These are phyloP conservation scores for Pseudopleuronectes americanus DNA, from an alignment of 2,797 vertebrate species.

Conservation along the genomic window DNA sequence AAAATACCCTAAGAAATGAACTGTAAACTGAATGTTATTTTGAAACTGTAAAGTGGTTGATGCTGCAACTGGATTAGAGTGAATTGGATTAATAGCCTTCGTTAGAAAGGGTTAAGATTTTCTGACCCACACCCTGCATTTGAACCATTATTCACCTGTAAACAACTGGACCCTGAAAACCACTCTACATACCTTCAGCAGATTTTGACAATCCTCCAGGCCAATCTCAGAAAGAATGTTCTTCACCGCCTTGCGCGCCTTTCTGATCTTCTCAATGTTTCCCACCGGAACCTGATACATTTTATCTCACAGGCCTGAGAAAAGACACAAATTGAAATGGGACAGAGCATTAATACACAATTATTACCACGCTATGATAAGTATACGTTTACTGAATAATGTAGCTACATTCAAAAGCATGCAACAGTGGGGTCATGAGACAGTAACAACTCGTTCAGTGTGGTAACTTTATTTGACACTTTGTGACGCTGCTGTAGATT, in stretches of 20 bases:
- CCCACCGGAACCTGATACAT: constrained; percentile 98
- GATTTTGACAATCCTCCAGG: constrained; percentile 89
- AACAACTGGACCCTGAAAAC: background rate
- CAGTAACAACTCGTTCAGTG: too few relatives aligned
- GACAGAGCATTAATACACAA: background rate
- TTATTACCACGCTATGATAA: background rate
- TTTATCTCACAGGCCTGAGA: constrained; percentile 76
- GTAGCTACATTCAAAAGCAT: background rate
- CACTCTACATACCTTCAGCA: constrained; percentile 75
- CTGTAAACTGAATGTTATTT: too few relatives aligned
- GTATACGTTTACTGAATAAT: too few relatives aligned
- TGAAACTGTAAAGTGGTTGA: background rate
- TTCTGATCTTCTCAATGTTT: constrained; percentile 95
- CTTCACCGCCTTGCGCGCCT: constrained; percentile 94
- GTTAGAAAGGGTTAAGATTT: too few relatives aligned
- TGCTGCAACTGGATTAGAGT: background rate
- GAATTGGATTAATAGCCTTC: background rate
- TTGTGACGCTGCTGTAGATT: background rate
- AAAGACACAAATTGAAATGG: background rate
- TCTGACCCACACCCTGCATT: too few relatives aligned
- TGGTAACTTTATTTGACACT: background rate
- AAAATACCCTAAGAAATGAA: too few relatives aligned
- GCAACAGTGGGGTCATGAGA: background rate
- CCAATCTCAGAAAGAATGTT: constrained; percentile 92
- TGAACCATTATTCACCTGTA: too few relatives aligned